phyloP scores from a whole-genome alignment of 2,113 vertebrate genomes.

The Oenanthe melanoleuca region DNA sequence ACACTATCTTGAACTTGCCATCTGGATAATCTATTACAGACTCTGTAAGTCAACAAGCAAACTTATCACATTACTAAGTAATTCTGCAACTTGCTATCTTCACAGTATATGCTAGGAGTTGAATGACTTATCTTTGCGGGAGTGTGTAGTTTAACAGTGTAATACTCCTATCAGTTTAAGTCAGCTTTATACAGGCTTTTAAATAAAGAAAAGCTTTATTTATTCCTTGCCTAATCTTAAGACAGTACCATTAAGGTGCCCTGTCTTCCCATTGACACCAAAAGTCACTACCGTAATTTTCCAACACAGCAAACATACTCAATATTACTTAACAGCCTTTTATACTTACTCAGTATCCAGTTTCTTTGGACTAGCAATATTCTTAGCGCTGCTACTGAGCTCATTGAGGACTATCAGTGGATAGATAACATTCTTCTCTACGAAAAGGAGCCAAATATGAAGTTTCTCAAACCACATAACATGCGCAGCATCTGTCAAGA shows the following conservation, averaged over 20 bases:
- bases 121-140: background rate
- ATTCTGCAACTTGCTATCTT: background rate
- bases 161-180: background rate
- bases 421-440: conserved; percentile 96
- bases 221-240: background rate
- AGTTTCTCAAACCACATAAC: conserved; percentile 99
- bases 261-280: background rate
- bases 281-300: background rate
- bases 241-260: background rate
- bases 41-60: background rate
- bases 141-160: background rate
- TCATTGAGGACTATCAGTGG: conserved; percentile 97
- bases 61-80: background rate
- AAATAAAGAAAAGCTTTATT: background rate
- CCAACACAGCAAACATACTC: background rate
- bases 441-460: conserved; percentile 95
- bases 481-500: conserved; percentile 87
- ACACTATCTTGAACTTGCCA: background rate
- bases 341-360: conserved; percentile 91
- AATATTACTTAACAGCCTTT: background rate
- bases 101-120: background rate
- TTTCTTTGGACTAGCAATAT: conserved; percentile 92
- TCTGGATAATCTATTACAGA: background rate
- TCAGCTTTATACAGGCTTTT: background rate
- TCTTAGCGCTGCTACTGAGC: conserved; percentile 92